Evolutionary conservation across 2,888 invertebrate species (phyloP).

Genomic region (Microchrysa polita): DNA sequence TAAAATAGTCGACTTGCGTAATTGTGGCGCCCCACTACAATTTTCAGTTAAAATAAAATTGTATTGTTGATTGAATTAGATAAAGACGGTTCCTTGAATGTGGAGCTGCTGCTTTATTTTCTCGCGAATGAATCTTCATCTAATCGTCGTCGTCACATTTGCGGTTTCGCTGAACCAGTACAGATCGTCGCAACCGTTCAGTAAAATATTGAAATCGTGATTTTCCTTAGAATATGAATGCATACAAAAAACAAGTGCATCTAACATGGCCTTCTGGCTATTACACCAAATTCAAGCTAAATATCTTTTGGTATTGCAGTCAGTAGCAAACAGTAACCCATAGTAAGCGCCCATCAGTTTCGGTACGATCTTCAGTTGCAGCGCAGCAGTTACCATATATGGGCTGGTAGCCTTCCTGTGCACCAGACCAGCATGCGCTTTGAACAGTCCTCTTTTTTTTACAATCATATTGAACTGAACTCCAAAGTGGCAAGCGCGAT

Average conservation of each 20-base stretch:
- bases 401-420: not conserved
- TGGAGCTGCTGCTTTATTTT: constrained; percentile 25
- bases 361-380: too few species aligned
- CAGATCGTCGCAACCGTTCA: not conserved
- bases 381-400: constrained; percentile 2
- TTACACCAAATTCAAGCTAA: not conserved
- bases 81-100: constrained; percentile 27
- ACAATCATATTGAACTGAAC: not conserved
- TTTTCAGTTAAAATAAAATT: constrained; percentile 1
- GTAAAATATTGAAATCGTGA: constrained; percentile 42
- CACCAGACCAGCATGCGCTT: not conserved
- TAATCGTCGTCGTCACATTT: constrained; percentile 36
- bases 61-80: constrained; percentile 24
- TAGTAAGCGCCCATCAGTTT: not conserved
- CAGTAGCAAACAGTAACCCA: not conserved
- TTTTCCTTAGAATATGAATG: constrained; percentile 30
- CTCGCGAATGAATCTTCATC: constrained; percentile 19
- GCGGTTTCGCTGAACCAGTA: not conserved
- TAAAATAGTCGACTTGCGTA: constrained; percentile 17
- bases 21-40: constrained; percentile 28
- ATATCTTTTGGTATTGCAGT: not conserved
- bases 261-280: not conserved
- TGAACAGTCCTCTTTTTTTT: not conserved
- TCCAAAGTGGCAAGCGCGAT: not conserved
- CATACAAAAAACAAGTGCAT: constrained; percentile 31